Conservation (phyloP, 1,140 invertebrate genomes). For the Drosophila truncata region DNA sequence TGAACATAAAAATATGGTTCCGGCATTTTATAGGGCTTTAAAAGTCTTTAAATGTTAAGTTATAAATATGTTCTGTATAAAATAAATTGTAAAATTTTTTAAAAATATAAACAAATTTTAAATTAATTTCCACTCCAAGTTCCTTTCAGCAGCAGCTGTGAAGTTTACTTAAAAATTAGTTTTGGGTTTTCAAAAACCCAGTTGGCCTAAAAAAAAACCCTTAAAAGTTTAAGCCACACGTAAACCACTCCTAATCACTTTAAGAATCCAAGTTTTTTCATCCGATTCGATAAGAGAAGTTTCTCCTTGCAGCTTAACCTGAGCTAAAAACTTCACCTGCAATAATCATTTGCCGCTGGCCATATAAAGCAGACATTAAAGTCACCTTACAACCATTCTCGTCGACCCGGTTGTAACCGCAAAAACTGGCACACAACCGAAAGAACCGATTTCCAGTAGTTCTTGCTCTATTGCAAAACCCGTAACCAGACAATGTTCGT, state of each 20-base stretch:
- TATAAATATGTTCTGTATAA: not conserved
- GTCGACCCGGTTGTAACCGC: slow-evolving; percentile 30
- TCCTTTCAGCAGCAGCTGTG: too few species aligned
- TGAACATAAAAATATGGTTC: not conserved
- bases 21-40: not conserved
- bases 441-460: slow-evolving; percentile 17
- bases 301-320: slow-evolving; percentile 36
- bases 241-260: slow-evolving; percentile 25
- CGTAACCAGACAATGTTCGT: slow-evolving; percentile 44
- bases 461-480: slow-evolving; percentile 32
- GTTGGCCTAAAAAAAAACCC: not conserved
- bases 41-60: not conserved
- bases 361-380: slow-evolving; percentile 64
- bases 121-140: too few species aligned
- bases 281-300: slow-evolving; percentile 48
- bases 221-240: slow-evolving; percentile 10
- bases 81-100: not conserved
- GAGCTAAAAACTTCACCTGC: slow-evolving; percentile 45
- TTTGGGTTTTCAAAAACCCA: not conserved
- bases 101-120: not conserved
- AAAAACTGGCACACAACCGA: slow-evolving; percentile 40
- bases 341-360: slow-evolving; percentile 61
- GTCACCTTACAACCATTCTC: slow-evolving; percentile 28
- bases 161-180: not conserved
- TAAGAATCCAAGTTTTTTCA: slow-evolving; percentile 11